A percentile compares a stretch with the other conserved stretches of the same genome.
Conservation (phyloP, 2,113 vertebrate genomes). For the Rynchops niger region DNA sequence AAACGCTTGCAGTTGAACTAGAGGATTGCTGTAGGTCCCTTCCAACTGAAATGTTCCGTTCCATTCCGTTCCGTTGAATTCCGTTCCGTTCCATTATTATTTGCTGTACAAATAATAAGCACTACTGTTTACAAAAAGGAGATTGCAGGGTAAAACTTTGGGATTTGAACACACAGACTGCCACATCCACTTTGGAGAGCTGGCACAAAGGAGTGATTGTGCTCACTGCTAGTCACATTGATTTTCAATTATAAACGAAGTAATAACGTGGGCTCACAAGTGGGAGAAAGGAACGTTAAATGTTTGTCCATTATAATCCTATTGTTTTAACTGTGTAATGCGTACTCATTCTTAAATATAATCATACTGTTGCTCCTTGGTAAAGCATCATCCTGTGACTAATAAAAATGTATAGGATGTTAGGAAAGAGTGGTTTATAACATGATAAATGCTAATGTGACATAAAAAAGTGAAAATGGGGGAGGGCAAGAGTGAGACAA, state of each 20-base stretch:
- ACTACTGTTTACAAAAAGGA: neutral
- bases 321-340: neutral
- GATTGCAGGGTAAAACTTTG: neutral
- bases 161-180: neutral
- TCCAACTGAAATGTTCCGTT: neutral
- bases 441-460: neutral
- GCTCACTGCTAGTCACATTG: neutral
- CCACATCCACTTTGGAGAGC: neutral
- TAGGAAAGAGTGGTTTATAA: neutral
- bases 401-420: neutral
- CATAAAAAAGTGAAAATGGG: neutral
- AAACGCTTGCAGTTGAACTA: neutral
- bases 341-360: neutral
- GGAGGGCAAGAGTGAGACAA: neutral
- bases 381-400: neutral
- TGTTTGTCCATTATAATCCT: neutral
- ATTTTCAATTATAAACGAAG: neutral
- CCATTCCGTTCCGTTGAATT: neutral
- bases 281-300: neutral
- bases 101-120: neutral
- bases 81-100: too few species aligned
- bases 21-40: neutral
- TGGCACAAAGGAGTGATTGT: neutral
- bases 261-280: neutral
- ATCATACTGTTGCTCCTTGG: neutral